Conservation (phyloP, 2,888 invertebrate genomes). For the Rhagonycha lutea region DNA sequence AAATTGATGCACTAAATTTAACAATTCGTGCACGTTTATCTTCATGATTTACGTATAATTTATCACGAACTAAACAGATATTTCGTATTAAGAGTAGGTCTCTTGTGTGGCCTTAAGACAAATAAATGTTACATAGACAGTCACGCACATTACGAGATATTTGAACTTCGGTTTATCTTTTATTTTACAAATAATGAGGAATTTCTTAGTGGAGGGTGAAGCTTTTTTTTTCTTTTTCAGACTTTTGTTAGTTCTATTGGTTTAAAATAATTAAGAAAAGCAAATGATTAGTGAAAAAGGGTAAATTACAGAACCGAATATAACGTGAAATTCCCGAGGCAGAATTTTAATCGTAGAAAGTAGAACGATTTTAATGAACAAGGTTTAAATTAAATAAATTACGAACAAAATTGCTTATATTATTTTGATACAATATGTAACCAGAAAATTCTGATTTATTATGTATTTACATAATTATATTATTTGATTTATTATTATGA, state of each 20-base stretch:
- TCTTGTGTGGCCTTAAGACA: neutral
- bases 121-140: neutral
- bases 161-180: neutral
- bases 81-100: neutral
- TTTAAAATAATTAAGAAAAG: neutral
- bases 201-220: neutral
- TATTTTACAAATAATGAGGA: neutral
- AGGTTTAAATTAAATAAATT: neutral
- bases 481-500: too few relatives aligned
- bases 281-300: neutral
- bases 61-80: neutral
- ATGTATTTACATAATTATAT: too few relatives aligned
- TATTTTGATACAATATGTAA: neutral
- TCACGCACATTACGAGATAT: neutral
- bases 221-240: neutral
- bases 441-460: neutral
- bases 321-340: neutral
- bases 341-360: neutral
- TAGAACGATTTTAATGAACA: neutral
- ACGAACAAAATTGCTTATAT: neutral
- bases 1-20: neutral
- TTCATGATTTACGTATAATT: neutral
- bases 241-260: neutral
- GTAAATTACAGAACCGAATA: neutral
- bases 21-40: neutral